A percentile compares a stretch with the other conserved stretches of the same genome.
Conservation (phyloP, 2,888 invertebrate genomes). For the Candidula unifasciata region DNA sequence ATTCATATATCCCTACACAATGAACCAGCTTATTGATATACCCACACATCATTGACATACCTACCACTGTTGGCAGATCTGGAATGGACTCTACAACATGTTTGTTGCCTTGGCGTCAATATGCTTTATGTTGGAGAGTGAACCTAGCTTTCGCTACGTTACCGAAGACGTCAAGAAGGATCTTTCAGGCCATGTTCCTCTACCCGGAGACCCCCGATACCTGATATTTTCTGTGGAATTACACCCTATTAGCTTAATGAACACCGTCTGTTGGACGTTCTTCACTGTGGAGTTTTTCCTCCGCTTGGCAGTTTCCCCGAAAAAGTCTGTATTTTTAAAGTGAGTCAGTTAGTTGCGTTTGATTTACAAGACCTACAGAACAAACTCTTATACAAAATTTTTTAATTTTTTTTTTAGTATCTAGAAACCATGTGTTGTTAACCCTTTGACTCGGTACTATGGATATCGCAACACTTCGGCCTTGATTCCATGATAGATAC, state of each 20-base stretch:
- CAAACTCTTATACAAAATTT: no score
- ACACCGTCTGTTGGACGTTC: constrained; percentile 59
- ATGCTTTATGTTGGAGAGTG: constrained; percentile 7
- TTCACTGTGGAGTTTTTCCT: constrained; percentile 64
- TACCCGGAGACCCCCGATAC: background rate
- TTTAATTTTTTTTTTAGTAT: no score
- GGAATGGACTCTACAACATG: background rate
- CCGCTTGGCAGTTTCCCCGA: constrained; percentile 56
- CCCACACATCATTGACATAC: no score
- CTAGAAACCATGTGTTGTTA: no score
- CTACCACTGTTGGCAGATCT: background rate
- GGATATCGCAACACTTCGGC: no score
- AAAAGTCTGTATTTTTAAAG: background rate
- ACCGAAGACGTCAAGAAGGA: background rate
- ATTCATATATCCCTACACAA: no score
- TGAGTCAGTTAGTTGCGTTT: no score
- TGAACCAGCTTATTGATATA: no score
- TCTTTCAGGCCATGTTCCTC: background rate
- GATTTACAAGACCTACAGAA: no score
- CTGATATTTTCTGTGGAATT: background rate
- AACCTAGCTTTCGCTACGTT: constrained; percentile 6
- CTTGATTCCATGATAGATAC: no score
- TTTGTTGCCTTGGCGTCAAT: background rate
- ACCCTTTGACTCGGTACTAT: no score
- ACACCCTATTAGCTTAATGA: constrained; percentile 32